A percentile compares a stretch with the other conserved stretches of the same genome.
Evolutionary conservation across 2,888 invertebrate species (phyloP).

Genomic region (Lucinisca nassula): DNA sequence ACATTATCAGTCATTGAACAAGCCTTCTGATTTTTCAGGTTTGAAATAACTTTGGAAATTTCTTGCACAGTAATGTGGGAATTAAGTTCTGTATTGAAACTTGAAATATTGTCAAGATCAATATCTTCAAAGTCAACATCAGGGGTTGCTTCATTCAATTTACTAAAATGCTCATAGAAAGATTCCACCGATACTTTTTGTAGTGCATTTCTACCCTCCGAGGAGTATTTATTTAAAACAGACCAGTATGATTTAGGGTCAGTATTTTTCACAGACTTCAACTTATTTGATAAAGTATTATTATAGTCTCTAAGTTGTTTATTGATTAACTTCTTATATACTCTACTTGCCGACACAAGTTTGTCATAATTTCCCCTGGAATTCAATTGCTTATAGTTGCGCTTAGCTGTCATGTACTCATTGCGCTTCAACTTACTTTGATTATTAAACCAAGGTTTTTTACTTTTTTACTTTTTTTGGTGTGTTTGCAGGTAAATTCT

Average conservation of each 20-base stretch:
- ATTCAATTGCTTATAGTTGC: neutral
- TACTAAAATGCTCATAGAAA: constrained; percentile 7
- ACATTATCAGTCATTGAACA: neutral
- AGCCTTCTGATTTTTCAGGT: neutral
- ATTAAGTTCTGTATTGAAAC: neutral
- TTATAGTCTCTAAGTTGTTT: neutral
- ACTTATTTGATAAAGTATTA: neutral
- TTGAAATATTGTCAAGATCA: neutral
- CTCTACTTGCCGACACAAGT: neutral
- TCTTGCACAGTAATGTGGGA: neutral
- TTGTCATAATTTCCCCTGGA: neutral
- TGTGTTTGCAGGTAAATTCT: neutral
- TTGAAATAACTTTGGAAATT: neutral
- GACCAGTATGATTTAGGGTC: constrained; percentile 13
- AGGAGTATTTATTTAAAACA: constrained; percentile 1
- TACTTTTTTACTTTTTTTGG: neutral
- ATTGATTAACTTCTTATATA: neutral
- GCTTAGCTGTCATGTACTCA: neutral
- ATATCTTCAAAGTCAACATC: neutral
- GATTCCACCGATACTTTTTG: constrained; percentile 8
- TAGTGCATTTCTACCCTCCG: neutral
- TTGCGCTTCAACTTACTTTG: neutral
- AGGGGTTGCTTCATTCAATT: neutral
- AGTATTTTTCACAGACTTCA: neutral
- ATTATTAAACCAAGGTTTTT: constrained; percentile 7